phyloP scores from a whole-genome alignment of 92 coral and sea anemone genomes.

The Paramuricea clavata region DNA sequence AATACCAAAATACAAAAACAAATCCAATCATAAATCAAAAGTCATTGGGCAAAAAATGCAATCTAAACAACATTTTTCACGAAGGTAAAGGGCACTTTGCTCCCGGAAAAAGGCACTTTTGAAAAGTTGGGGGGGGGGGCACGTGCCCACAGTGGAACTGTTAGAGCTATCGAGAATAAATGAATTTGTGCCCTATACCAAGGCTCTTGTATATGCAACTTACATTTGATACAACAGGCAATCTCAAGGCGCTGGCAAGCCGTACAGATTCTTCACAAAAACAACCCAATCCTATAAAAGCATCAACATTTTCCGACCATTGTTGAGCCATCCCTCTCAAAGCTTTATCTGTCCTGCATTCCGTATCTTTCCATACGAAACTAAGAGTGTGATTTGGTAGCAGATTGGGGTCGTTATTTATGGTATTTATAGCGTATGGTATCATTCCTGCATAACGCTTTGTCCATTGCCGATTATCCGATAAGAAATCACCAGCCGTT shows the following conservation, averaged over 20 bases:
- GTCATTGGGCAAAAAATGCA: too few relatives aligned
- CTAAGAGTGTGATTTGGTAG: slow-evolving; percentile 84
- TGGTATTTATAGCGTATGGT: slow-evolving; percentile 85
- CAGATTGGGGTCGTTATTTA: slow-evolving; percentile 75
- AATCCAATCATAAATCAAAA: too few relatives aligned
- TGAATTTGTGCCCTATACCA: too few relatives aligned
- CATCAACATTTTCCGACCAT: slow-evolving; percentile 80
- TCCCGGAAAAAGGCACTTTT: too few relatives aligned
- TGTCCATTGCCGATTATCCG: slow-evolving; percentile 63
- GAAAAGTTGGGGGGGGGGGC: too few relatives aligned
- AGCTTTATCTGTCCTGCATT: slow-evolving; percentile 81
- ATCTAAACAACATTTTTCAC: too few relatives aligned
- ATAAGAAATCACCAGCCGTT: slow-evolving; percentile 16
- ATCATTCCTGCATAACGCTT: slow-evolving; percentile 89
- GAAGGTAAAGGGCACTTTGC: too few relatives aligned
- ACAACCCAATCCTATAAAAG: slow-evolving; percentile 95
- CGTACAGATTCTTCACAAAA: slow-evolving; percentile 86
- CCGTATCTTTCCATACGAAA: slow-evolving; percentile 94
- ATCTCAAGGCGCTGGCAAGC: slow-evolving; percentile 90
- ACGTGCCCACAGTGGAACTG: too few relatives aligned
- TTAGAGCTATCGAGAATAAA: too few relatives aligned
- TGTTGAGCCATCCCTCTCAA: slow-evolving; percentile 83
- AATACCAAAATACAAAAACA: too few relatives aligned
- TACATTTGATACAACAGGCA: slow-evolving; percentile 92
- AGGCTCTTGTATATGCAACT: too few relatives aligned